Conservation (phyloP, 2,113 vertebrate genomes). For the Perca fluviatilis region DNA sequence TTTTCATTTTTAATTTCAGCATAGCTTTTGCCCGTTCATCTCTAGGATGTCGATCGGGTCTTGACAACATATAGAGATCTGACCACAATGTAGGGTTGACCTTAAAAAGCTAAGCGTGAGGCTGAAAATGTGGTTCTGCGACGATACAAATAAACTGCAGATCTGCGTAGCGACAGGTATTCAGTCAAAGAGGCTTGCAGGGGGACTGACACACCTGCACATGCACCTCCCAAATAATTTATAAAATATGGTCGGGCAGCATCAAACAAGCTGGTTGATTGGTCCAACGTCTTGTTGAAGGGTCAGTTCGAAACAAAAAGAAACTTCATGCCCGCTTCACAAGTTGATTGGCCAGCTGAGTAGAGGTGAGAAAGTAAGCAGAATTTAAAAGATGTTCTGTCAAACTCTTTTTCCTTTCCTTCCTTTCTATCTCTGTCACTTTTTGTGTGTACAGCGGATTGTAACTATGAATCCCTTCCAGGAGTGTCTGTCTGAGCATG, state of each 20-base stretch:
- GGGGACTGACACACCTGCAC: neutral
- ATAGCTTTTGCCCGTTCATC: conserved; percentile 14
- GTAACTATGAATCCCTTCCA: neutral
- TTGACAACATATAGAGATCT: neutral
- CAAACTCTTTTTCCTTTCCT: neutral
- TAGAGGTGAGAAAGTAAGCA: neutral
- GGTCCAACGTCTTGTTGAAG: neutral
- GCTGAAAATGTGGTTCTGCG: neutral
- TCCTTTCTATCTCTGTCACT: neutral
- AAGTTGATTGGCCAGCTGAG: neutral
- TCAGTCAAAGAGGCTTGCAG: neutral
- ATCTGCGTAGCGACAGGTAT: neutral
- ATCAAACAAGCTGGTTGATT: neutral
- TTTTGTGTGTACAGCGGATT: no score
- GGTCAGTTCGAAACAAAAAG: neutral
- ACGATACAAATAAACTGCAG: neutral
- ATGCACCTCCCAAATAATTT: no score
- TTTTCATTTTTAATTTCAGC: neutral
- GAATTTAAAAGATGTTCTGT: neutral
- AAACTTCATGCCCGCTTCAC: neutral
- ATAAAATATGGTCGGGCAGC: neutral
- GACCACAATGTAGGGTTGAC: conserved; percentile 5
- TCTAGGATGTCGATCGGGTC: neutral
- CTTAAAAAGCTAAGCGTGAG: conserved; percentile 1
- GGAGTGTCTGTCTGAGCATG: neutral